Conservation (phyloP, 2,888 invertebrate species). For the Nomada fucata region DNA sequence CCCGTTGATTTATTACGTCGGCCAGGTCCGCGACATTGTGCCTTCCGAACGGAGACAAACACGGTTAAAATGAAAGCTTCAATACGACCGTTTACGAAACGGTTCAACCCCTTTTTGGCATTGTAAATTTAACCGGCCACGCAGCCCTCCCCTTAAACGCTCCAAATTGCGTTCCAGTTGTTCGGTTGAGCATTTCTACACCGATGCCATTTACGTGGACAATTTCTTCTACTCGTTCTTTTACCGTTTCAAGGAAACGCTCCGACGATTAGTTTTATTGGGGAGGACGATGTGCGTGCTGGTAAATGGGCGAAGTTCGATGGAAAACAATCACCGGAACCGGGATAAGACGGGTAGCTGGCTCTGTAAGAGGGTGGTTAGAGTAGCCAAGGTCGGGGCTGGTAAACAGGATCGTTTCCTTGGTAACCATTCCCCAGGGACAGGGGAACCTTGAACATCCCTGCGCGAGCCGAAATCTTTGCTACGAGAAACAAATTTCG, state of each 20-base stretch:
- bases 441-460: slow-evolving; percentile 71
- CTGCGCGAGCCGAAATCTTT: slow-evolving; percentile 58
- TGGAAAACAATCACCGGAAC: slow-evolving; percentile 17
- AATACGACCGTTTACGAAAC: slow-evolving; percentile 10
- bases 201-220: neutral
- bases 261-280: too few species aligned
- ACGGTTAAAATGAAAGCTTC: slow-evolving; percentile 21
- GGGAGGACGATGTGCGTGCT: neutral
- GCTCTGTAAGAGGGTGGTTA: slow-evolving; percentile 66
- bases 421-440: slow-evolving; percentile 74
- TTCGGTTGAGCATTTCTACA: neutral
- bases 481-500: slow-evolving; percentile 14
- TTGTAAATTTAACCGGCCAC: slow-evolving; percentile 31
- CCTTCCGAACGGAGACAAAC: slow-evolving; percentile 37
- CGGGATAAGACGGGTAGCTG: slow-evolving; percentile 38
- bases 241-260: neutral
- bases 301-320: slow-evolving; percentile 23
- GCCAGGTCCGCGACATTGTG: neutral
- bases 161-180: slow-evolving; percentile 2
- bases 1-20: slow-evolving; percentile 50
- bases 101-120: slow-evolving; percentile 18
- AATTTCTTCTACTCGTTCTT: neutral
- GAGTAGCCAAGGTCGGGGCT: slow-evolving; percentile 82
- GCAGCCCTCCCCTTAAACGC: neutral
- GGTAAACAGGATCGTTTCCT: slow-evolving; percentile 78